phyloP scores from a whole-genome alignment of 2,888 invertebrate species.

The Sepiola atlantica region DNA sequence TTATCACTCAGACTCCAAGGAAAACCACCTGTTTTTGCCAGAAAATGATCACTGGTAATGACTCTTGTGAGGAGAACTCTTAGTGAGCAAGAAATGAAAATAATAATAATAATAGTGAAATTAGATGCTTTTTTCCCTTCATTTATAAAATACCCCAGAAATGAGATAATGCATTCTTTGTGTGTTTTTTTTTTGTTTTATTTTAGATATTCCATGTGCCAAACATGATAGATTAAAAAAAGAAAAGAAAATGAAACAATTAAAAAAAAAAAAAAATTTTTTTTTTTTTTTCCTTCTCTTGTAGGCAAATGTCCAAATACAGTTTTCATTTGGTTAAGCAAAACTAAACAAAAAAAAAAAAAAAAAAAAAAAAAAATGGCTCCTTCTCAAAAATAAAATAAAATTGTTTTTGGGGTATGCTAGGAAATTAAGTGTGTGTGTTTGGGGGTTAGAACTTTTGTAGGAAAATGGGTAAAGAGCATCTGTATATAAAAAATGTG shows the following conservation, averaged over 20 bases:
- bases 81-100: background rate
- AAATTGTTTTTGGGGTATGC: background rate
- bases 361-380: too few species aligned
- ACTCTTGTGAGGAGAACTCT: too few species aligned
- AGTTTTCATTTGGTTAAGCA: background rate
- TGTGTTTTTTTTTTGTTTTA: too few species aligned
- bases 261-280: background rate
- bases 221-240: background rate
- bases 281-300: background rate
- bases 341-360: too few species aligned
- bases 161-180: constrained; percentile 1
- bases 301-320: background rate
- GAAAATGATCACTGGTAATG: too few species aligned
- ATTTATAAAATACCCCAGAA: background rate
- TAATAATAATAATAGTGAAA: background rate
- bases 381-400: background rate
- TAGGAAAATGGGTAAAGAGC: background rate
- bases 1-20: too few species aligned
- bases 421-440: background rate
- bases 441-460: background rate
- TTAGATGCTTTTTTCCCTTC: background rate
- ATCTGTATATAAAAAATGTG: constrained; percentile 32
- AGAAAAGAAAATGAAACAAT: background rate
- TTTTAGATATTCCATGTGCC: background rate
- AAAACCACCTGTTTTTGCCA: too few species aligned